phyloP scores from a whole-genome alignment of 2,797 vertebrate species.

The Pristis pectinata region DNA sequence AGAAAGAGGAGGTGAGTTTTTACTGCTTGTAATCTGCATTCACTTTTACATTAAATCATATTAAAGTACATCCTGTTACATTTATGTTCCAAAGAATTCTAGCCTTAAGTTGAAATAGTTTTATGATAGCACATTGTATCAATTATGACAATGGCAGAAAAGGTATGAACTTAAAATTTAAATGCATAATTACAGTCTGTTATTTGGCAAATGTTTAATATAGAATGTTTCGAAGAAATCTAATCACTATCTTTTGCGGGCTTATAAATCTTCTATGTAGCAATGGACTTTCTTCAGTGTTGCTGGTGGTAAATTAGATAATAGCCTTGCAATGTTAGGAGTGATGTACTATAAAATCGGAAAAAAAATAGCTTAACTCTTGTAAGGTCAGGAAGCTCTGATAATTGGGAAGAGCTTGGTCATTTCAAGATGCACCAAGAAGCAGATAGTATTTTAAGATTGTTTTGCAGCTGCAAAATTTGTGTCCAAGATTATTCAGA shows the following conservation, averaged over 20 bases:
- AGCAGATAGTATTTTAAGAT: neutral
- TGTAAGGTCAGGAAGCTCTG: neutral
- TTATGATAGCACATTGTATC: too few relatives aligned
- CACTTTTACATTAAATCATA: neutral
- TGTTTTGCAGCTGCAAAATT: neutral
- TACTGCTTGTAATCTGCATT: neutral
- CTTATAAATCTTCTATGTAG: neutral
- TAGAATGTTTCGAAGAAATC: neutral
- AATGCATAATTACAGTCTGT: neutral
- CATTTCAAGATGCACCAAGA: neutral
- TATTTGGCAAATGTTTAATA: neutral
- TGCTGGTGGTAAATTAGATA: neutral
- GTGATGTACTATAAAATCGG: neutral
- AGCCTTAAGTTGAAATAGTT: neutral
- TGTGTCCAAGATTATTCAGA: neutral
- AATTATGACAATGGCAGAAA: neutral
- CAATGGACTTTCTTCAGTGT: neutral
- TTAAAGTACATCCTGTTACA: neutral
- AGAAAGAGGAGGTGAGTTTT: conserved; percentile 85
- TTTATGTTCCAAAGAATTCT: neutral
- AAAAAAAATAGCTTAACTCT: neutral
- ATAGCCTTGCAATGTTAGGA: neutral
- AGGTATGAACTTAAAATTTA: neutral
- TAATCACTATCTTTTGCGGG: neutral
- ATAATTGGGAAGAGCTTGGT: neutral